Base-by-base conservation (phyloP, 2,888 invertebrate genomes). In the Nasonovia ribisnigri region DNA sequence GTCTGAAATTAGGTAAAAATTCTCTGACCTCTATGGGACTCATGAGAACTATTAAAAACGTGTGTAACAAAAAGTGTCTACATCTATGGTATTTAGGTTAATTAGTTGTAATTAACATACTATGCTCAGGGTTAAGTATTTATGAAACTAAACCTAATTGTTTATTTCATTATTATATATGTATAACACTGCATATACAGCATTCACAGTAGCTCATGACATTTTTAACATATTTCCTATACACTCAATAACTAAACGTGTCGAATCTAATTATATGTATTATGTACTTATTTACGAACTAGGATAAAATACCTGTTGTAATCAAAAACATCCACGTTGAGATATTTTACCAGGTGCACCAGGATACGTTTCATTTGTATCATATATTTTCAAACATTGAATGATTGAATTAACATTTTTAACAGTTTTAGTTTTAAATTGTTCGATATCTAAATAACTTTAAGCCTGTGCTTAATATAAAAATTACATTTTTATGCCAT, bases 61-160 rank as follows among this genome's bases (percentile, higher is more conserved):
- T 43, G n/a, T 67, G 11, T 4, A 51, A 48, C 36, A 48, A 92
- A 48, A 88, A 51, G 29, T 36, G 43, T 87, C 36, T 48, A 42
- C 60, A 60, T 46, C 43, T 11, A 42, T 5, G 16, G 42, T 92
- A 87, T 92, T 67, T 77, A 92, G 92, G 92, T 92, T 92, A 88
- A 92, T 92, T 92, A 92, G 51, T 77, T 26, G 67, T 29, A 86
- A 84, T 91, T 57, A 77, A 77, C 20, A 77, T 42, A 36, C 20
- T 42, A 48, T 57, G 60, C 36, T 87, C 36, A 46, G 60, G 48
- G 86, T 92, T 87, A 87, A 92, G 26, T 77, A 51, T 54, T 88
- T 51, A 51, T 88, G 67, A 88, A 88, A 92, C 51, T 42, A 11
- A 20, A 48, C 67, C n/a, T 1, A 57, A 57, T 57, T 57, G 51